These are phyloP conservation scores for Drosophila bifasciata DNA, from an alignment of 1,140 invertebrate genomes.

Conservation along the genomic window DNA sequence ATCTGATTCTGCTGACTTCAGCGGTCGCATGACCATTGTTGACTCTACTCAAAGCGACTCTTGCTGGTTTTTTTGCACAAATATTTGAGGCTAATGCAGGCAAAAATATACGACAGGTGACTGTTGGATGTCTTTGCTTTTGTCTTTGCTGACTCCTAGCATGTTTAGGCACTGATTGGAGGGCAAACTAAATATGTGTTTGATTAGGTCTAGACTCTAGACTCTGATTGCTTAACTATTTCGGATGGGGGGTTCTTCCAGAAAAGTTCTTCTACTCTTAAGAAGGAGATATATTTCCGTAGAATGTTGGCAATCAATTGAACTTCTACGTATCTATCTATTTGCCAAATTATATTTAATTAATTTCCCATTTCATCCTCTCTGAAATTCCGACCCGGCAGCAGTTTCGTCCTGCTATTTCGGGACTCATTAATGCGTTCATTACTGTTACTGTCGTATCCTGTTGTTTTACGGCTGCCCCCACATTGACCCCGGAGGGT, in stretches of 20 bases:
- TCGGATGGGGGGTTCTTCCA: no score
- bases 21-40: conserved; percentile 61
- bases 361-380: neutral
- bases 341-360: neutral
- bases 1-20: conserved; percentile 23
- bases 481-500: conserved; percentile 24
- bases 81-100: conserved; percentile 66
- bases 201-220: conserved; percentile 21
- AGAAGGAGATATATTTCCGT: neutral
- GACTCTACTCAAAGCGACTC: conserved; percentile 22
- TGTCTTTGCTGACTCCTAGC: neutral
- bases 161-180: neutral
- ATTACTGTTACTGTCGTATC: conserved; percentile 4
- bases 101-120: conserved; percentile 48
- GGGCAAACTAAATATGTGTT: conserved; percentile 4
- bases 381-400: conserved; percentile 22
- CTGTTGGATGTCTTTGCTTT: conserved; percentile 43
- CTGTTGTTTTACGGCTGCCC: conserved; percentile 30
- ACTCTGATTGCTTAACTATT: neutral
- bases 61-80: conserved; percentile 38
- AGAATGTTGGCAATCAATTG: conserved; percentile 12
- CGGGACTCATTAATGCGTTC: conserved; percentile 9
- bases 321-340: no score
- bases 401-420: conserved; percentile 8
- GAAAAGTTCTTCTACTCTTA: neutral